Conservation (phyloP, 2,797 vertebrate species). For the Microhierax caerulescens region DNA sequence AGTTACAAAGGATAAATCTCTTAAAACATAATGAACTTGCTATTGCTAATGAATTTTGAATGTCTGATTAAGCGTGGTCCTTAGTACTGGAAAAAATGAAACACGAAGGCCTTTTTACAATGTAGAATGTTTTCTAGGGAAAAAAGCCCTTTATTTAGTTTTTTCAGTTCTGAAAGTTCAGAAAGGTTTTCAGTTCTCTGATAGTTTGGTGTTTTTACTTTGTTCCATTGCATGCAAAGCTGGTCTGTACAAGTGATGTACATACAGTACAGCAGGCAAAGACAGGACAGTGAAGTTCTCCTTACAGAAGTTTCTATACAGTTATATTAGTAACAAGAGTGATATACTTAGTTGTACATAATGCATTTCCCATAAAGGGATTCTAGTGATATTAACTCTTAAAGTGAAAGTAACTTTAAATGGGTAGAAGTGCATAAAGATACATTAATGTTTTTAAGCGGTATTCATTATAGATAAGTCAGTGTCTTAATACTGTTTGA, state of each 20-base stretch:
- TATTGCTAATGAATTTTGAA: not conserved
- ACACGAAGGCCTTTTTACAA: not conserved
- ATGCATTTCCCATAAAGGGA: not conserved
- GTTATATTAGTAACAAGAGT: not conserved
- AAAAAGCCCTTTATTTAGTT: not conserved
- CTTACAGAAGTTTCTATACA: not conserved
- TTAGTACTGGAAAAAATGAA: not conserved
- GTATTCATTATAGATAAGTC: conserved; percentile 64
- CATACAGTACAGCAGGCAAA: not conserved
- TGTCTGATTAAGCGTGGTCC: not conserved
- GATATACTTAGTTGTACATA: not conserved
- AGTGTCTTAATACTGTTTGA: conserved; percentile 42
- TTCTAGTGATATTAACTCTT: conserved; percentile 15
- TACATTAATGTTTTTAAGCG: conserved; percentile 35
- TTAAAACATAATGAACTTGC: not conserved
- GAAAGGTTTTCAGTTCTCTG: not conserved
- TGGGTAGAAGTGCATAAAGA: conserved; percentile 2
- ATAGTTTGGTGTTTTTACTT: not conserved
- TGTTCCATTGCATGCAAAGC: not conserved
- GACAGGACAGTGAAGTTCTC: not conserved
- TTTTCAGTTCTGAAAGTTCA: too few relatives aligned
- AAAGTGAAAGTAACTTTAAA: conserved; percentile 31
- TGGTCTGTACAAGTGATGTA: not conserved
- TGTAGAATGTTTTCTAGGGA: not conserved
- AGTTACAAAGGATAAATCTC: not conserved